These are phyloP conservation scores for Burhinus oedicnemus DNA, from an alignment of 2,113 vertebrate species.

Conservation along the genomic window DNA sequence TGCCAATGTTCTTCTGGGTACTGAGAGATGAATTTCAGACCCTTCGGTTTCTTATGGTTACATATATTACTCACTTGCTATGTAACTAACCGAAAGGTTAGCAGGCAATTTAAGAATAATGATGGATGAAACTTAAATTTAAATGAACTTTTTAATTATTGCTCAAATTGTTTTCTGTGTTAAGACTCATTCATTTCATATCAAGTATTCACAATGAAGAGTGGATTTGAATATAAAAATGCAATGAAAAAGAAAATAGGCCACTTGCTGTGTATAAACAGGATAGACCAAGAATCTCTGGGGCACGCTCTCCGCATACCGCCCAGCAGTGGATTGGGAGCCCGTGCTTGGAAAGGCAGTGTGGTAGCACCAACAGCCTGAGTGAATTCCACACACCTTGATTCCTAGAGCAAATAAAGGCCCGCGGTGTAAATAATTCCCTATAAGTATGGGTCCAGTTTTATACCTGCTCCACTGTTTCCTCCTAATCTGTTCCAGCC, in stretches of 20 bases:
- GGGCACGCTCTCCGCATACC: fast-evolving
- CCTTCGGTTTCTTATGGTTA: neutral
- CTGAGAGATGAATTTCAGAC: neutral
- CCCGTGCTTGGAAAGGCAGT: neutral
- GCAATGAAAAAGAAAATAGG: neutral
- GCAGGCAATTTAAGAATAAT: neutral
- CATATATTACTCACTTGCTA: neutral
- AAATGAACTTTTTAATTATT: neutral
- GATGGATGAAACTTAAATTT: neutral
- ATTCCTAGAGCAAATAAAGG: neutral
- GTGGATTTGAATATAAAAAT: neutral
- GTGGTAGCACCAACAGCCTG: neutral
- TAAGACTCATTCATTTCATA: neutral
- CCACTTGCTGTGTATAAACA: neutral
- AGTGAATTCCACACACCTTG: neutral
- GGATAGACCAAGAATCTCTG: neutral
- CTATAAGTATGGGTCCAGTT: neutral
- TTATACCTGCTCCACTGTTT: neutral
- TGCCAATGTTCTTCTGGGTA: neutral
- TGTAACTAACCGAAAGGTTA: neutral
- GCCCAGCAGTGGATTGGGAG: neutral
- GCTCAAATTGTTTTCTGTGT: neutral
- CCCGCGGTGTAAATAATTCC: fast-evolving
- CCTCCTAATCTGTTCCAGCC: neutral
- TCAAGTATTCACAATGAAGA: neutral